Percentiles rank a stretch among this genome's conserved stretches.
Conservation (phyloP, 2,797 vertebrate genomes). For the Numenius phaeopus region DNA sequence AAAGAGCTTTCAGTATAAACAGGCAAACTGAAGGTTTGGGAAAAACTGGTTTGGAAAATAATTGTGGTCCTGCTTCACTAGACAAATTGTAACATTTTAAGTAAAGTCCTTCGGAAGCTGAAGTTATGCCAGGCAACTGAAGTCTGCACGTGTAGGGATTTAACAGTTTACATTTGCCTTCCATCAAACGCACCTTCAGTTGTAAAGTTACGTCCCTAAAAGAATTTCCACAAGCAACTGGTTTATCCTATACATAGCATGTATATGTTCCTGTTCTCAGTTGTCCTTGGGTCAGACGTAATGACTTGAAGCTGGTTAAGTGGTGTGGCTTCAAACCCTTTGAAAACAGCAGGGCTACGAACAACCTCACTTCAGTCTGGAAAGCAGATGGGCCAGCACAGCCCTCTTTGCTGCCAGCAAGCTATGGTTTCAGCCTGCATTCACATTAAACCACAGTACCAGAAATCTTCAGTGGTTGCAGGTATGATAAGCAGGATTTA, state of each 20-base stretch:
- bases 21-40: not conserved
- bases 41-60: not conserved
- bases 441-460: not conserved
- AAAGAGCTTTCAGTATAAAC: not conserved
- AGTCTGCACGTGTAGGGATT: not conserved
- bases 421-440: not conserved
- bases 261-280: not conserved
- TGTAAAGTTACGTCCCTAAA: not conserved
- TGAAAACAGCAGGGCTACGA: not conserved
- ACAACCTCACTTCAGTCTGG: not conserved
- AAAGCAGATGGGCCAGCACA: not conserved
- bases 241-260: not conserved
- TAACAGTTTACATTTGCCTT: not conserved
- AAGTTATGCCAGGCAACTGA: not conserved
- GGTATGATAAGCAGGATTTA: not conserved
- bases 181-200: not conserved
- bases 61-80: not conserved
- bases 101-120: not conserved
- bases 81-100: not conserved
- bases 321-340: not conserved
- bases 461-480: not conserved
- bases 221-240: not conserved
- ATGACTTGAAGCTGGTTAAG: not conserved
- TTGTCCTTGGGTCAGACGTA: not conserved
- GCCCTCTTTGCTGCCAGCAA: not conserved